phyloP scores from a whole-genome alignment of 2,797 vertebrate species.

The Okamejei kenojei region DNA sequence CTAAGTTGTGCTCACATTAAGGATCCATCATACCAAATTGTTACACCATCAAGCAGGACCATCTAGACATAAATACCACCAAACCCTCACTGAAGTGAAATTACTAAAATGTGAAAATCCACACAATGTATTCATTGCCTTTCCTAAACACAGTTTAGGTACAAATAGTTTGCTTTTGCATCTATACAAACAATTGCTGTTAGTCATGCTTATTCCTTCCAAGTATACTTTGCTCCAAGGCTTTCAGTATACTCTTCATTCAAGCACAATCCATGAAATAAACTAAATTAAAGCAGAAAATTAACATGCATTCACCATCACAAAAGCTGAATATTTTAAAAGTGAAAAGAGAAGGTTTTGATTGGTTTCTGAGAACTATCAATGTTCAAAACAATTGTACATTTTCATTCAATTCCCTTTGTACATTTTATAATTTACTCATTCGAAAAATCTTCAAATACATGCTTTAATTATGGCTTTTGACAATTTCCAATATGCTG shows the following conservation, averaged over 20 bases:
- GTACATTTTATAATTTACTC: slow-evolving; percentile 12
- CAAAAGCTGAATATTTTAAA: slow-evolving; percentile 49
- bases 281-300: slow-evolving; percentile 56
- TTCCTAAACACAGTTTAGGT: slow-evolving; percentile 29
- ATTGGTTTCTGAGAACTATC: slow-evolving; percentile 13
- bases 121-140: slow-evolving; percentile 6
- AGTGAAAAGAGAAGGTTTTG: slow-evolving; percentile 7
- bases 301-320: slow-evolving; percentile 70
- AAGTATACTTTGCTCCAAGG: slow-evolving; percentile 77
- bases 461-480: not conserved
- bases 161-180: slow-evolving; percentile 8
- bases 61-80: not conserved
- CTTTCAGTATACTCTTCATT: slow-evolving; percentile 95
- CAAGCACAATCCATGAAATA: slow-evolving; percentile 63
- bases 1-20: not conserved
- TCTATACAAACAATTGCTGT: not conserved
- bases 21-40: not conserved
- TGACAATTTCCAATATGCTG: not conserved
- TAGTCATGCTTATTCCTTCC: slow-evolving; percentile 70
- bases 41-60: slow-evolving; percentile 1
- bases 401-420: slow-evolving; percentile 29
- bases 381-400: not conserved
- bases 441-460: not conserved
- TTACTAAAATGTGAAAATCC: not conserved
- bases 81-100: not conserved